These are phyloP conservation scores for Seison nebaliae DNA, from an alignment of 1,140 invertebrate species.

Conservation along the genomic window DNA sequence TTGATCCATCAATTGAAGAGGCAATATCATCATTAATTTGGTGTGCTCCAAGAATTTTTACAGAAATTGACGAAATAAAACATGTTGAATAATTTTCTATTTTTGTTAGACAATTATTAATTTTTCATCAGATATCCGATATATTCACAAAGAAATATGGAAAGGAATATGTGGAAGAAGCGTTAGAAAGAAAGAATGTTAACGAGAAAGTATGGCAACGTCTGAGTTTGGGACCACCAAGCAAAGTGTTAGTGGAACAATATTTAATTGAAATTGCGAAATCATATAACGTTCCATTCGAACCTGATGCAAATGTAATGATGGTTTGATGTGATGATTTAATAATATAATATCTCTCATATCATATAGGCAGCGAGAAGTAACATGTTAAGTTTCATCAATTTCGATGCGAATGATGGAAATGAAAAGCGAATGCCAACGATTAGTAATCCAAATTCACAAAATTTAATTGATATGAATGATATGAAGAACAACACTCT, in stretches of 20 bases:
- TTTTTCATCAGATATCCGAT: constrained; percentile 38
- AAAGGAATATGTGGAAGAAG: constrained; percentile 42
- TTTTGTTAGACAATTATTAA: constrained; percentile 2
- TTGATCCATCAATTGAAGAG: constrained; percentile 78
- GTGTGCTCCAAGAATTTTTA: constrained; percentile 52
- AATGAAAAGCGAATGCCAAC: not conserved
- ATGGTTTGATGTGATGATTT: constrained; percentile 11
- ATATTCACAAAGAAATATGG: constrained; percentile 65
- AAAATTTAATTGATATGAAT: not conserved
- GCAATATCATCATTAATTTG: constrained; percentile 81
- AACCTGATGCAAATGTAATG: constrained; percentile 46
- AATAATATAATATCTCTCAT: not conserved
- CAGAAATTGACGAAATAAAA: constrained; percentile 25
- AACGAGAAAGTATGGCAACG: constrained; percentile 50
- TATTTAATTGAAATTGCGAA: constrained; percentile 61
- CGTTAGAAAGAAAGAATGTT: constrained; percentile 15
- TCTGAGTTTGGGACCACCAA: constrained; percentile 72
- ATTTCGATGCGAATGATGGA: not conserved
- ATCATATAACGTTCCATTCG: constrained; percentile 65
- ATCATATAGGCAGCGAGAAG: not conserved
- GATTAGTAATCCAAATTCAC: not conserved
- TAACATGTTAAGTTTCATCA: not conserved
- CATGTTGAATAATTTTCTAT: constrained; percentile 41
- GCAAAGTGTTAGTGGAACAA: constrained; percentile 75
- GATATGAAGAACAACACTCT: not conserved